A percentile compares a stretch with the other conserved stretches of the same genome.
These are phyloP conservation scores for Litocranius walleri DNA, from an alignment of 2,113 vertebrate species.

Conservation along the genomic window DNA sequence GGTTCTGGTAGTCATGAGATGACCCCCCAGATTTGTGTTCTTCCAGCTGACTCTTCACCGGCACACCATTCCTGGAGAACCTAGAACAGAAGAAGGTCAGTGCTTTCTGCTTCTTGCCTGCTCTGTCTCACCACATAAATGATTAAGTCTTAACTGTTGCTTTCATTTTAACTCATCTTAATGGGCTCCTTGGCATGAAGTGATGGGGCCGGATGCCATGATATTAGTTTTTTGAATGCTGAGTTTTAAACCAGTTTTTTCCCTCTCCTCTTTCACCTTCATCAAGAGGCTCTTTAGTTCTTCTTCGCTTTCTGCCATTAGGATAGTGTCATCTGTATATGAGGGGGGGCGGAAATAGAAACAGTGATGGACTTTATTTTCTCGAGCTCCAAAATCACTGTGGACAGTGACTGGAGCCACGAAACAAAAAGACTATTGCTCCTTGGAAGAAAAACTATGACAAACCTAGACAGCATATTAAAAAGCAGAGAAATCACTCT, in stretches of 20 bases:
- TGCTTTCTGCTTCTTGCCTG: background rate
- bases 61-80: background rate
- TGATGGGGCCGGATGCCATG: background rate
- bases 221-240: background rate
- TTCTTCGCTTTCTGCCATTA: background rate
- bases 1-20: background rate
- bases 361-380: background rate
- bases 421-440: background rate
- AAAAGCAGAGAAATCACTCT: background rate
- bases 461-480: background rate
- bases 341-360: background rate
- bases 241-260: background rate
- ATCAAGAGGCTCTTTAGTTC: background rate
- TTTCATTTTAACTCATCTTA: background rate
- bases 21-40: background rate
- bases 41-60: background rate
- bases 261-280: background rate
- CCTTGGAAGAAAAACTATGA: background rate
- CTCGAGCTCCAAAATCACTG: background rate
- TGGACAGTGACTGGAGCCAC: background rate
- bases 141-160: background rate
- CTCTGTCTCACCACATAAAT: background rate
- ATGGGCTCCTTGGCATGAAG: background rate
- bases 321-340: background rate
- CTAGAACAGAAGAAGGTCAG: background rate